These are phyloP conservation scores for Pseudomyrmex dendroicus DNA, from an alignment of 1,140 invertebrate species.

Conservation along the genomic window DNA sequence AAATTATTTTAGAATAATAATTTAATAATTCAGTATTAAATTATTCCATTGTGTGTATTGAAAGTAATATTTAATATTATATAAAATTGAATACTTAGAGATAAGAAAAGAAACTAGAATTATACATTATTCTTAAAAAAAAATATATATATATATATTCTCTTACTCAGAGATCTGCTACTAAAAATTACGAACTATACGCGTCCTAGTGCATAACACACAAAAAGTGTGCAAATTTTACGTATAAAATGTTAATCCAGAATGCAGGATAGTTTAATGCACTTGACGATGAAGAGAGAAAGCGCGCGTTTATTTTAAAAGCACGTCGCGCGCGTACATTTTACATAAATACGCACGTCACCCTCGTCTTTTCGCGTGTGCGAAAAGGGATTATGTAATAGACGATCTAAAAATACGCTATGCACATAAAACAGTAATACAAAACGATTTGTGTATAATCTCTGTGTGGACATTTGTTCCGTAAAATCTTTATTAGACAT, in stretches of 20 bases:
- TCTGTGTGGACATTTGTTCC: not conserved
- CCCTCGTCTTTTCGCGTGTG: too few relatives aligned
- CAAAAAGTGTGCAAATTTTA: not conserved
- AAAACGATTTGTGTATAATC: not conserved
- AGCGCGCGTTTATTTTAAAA: not conserved
- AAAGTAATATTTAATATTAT: too few relatives aligned
- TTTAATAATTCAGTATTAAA: too few relatives aligned
- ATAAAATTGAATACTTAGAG: too few relatives aligned
- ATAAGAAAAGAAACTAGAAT: too few relatives aligned
- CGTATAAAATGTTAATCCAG: not conserved
- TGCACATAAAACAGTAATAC: constrained; percentile 16
- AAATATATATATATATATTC: too few relatives aligned
- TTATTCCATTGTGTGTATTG: too few relatives aligned
- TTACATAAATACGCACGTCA: not conserved
- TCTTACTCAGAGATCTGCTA: too few relatives aligned
- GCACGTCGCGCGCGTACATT: not conserved
- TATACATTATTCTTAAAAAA: too few relatives aligned
- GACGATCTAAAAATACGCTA: not conserved
- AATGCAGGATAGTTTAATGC: not conserved
- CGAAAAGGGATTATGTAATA: constrained; percentile 3
- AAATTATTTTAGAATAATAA: too few relatives aligned
- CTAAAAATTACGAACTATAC: too few relatives aligned
- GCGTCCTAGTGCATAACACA: too few relatives aligned
- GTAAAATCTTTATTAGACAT: constrained; percentile 4
- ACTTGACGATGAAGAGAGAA: not conserved